Evolutionary conservation across 2,113 vertebrate species (phyloP), one percentile per base, ranked within the genome.

Genomic region (Romanogobio albipinnatus): DNA sequence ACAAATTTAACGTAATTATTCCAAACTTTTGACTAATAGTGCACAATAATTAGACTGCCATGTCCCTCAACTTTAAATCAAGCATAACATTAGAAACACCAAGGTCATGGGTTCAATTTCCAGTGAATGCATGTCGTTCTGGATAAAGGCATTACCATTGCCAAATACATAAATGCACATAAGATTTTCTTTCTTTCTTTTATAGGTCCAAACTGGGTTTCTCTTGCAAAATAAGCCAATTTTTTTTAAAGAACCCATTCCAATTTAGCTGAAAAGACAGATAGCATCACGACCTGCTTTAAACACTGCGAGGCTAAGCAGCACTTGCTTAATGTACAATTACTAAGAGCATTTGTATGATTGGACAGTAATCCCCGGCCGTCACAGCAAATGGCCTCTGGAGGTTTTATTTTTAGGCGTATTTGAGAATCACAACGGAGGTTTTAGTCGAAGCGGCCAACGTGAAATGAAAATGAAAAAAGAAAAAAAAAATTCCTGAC

Each of bases 341-440:
- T 91, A 91, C 89, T 87, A 51, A 89, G 86, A 89, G 89, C 93
- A 92, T 92, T 94, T 93, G 87, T 89, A 82, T 90, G 93, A 93
- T 94, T 94, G 92, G 82, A 93, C 84, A 78, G 66, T 94, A 95
- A 95, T 94, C 94, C 91, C 45, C 53, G 73, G 82, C 89, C 88
- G 86, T 89, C 86, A 88, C 86, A 88, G 89, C 86, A 86, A 90
- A 91, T 85, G 87, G 83, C 87, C 62, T 62, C 66, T 53, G 61
- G 15, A 39, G 47, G 2, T 56, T 86, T 89, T 93, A 93, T 93
- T 92, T 94, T 94, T 92, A 92, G 91, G 74, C 76, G 87, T 87
- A 76, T 91, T 89, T 82, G 62, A 87, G 85, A 90, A 58, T 89
- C 85, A 90, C 86, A 87, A 86, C 81, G n/a, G 80, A 71, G 89